A percentile compares a stretch with the other conserved stretches of the same genome.
These are phyloP conservation scores for Embiotoca jacksoni DNA, from an alignment of 2,113 vertebrate species.

Conservation along the genomic window DNA sequence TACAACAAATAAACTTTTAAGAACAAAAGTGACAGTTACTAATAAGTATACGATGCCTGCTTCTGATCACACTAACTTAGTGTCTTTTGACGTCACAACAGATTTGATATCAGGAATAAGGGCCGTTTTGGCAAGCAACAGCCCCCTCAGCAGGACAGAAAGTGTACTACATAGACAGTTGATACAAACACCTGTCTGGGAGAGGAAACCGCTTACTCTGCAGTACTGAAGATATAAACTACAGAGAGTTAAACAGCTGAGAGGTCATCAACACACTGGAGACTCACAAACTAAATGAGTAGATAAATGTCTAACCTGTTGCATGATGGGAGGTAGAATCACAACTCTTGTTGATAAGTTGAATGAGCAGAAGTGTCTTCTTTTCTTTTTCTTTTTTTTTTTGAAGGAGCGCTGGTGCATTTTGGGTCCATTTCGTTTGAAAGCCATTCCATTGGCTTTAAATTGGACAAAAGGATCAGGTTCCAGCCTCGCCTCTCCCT, in stretches of 20 bases:
- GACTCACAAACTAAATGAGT: background rate
- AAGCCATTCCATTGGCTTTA: constrained; percentile 33
- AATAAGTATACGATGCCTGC: background rate
- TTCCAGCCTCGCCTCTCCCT: constrained; percentile 50
- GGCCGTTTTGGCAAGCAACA: constrained; percentile 4
- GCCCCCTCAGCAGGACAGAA: constrained; percentile 20
- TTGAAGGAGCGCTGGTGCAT: too few relatives aligned
- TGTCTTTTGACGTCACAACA: background rate
- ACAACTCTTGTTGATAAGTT: background rate
- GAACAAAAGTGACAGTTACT: constrained; percentile 18
- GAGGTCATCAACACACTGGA: too few relatives aligned
- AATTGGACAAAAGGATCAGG: constrained; percentile 48
- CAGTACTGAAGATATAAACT: background rate
- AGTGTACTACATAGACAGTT: background rate
- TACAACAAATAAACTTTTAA: constrained; percentile 75
- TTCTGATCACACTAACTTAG: background rate
- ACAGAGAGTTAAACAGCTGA: background rate
- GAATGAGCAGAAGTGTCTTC: too few relatives aligned
- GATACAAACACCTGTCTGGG: background rate
- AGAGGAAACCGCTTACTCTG: background rate
- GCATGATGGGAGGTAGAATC: background rate
- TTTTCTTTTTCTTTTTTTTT: too few relatives aligned
- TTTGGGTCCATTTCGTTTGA: background rate
- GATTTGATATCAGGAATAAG: background rate
- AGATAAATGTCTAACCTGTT: background rate